phyloP scores from a whole-genome alignment of 2,797 vertebrate genomes.

The Arnoldichthys spilopterus region DNA sequence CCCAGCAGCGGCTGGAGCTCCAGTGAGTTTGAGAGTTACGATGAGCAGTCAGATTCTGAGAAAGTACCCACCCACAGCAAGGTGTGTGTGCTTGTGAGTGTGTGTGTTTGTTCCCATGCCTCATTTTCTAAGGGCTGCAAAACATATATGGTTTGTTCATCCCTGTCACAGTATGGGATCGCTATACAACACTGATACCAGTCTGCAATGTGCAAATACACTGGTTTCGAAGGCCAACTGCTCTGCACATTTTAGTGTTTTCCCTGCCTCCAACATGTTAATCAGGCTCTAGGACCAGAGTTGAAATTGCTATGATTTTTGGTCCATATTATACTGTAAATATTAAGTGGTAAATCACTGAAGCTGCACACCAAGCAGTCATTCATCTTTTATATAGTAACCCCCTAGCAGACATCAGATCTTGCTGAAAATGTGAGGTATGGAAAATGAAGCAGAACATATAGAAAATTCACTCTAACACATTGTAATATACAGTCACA shows the following conservation, averaged over 20 bases:
- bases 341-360: no score
- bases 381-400: background rate
- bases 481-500: background rate
- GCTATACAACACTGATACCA: background rate
- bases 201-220: background rate
- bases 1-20: conserved; percentile 92
- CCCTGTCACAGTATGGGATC: background rate
- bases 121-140: background rate
- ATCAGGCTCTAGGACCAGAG: no score
- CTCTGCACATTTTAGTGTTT: no score
- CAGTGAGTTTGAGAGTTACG: conserved; percentile 97
- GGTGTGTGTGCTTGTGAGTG: conserved; percentile 59
- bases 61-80: conserved; percentile 77
- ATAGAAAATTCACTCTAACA: background rate
- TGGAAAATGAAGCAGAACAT: background rate
- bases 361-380: no score
- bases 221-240: no score
- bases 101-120: background rate
- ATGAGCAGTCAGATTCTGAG: conserved; percentile 90
- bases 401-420: background rate
- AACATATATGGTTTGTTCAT: background rate
- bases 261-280: no score
- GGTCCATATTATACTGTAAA: no score
- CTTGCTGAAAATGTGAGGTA: background rate
- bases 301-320: no score